Evolutionary conservation across 1,140 invertebrate species (phyloP).

Genomic region (Drosophila nigromelanica): DNA sequence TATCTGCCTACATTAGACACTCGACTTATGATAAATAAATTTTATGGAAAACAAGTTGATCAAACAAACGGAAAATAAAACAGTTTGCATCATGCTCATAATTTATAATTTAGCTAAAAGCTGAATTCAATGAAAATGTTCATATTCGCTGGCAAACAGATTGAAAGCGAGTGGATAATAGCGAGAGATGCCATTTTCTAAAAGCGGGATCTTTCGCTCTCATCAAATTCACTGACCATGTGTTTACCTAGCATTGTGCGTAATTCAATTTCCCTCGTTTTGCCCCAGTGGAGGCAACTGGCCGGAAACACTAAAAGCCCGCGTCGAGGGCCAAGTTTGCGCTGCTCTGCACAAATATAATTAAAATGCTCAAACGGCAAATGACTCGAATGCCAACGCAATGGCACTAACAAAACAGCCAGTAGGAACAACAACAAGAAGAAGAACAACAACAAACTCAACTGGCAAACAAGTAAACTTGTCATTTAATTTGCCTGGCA

Average conservation of each 20-base stretch:
- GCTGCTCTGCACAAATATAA: conserved; percentile 77
- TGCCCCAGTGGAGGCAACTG: conserved; percentile 47
- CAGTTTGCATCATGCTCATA: conserved; percentile 3
- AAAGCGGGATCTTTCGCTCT: conserved; percentile 28
- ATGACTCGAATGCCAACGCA: conserved; percentile 43
- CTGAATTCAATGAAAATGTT: conserved; percentile 4
- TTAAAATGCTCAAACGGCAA: conserved; percentile 66
- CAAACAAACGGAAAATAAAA: conserved; percentile 13
- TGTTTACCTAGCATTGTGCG: conserved; percentile 71
- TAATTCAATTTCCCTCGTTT: conserved; percentile 61
- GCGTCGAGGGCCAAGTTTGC: conserved; percentile 45
- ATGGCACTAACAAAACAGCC: conserved; percentile 1
- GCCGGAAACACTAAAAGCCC: conserved; percentile 71
- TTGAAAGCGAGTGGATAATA: not conserved
- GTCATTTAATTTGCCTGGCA: conserved; percentile 65
- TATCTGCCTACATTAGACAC: not conserved
- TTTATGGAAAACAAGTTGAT: conserved; percentile 9
- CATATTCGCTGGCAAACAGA: not conserved
- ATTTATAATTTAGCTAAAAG: conserved; percentile 5
- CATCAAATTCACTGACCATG: conserved; percentile 47
- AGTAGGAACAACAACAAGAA: conserved; percentile 12
- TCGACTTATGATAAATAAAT: conserved; percentile 4
- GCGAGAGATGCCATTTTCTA: conserved; percentile 39
- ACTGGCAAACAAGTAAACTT: conserved; percentile 53
- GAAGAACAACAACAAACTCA: conserved; percentile 28